Evolutionary conservation across 2,113 vertebrate species (phyloP), one percentile per base, ranked within the genome.

Genomic region (Lepidothrix coronata): DNA sequence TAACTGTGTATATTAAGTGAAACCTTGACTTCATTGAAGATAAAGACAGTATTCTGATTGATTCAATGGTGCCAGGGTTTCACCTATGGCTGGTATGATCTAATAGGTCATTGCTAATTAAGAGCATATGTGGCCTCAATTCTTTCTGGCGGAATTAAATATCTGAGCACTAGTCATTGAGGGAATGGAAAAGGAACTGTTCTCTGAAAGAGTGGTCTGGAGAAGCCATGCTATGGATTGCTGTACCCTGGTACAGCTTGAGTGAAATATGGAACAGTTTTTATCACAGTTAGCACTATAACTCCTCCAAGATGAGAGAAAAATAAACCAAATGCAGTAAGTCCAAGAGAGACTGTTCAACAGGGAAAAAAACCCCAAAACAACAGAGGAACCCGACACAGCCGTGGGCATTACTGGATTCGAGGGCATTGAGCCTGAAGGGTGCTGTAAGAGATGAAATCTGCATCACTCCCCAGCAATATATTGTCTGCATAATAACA

Each of bases 61-160:
- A 95, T 93, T 93, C 87, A 73, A 14, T 79, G 46, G 79, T 54
- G 49, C 85, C 77, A 73, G 58, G 46, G 37, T 96, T 94, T 96
- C 91, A 91, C 95, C 91, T 95, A 35, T 93, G 78, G 49, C 89
- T 95, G 58, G 51, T 88, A 44, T 70, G 77, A 87, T 94, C 85
- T 89, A 88, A 88, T 66, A 93, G 78, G 93, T 94, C 77, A 70
- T 48, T 91, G 78, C 85, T 95, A 89, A 93, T 95, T 95, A 94
- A 94, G 74, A 89, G 57, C 20, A 23, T 76, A 49, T 14, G 11
- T 49, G 18, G 61, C 49, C 74, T 97, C 37, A 76, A 0, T 92
- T 89, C 78, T 85, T 71, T 43, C 51, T 88, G 41, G n/a, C 16
- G 20, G 59, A 89, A 93, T 95, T 78, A 89, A 95, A 57, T 94